Percentiles rank a stretch among this genome's conserved stretches.
These are phyloP conservation scores for Scaptomyza montana DNA, from an alignment of 1,140 invertebrate genomes.

Conservation along the genomic window DNA sequence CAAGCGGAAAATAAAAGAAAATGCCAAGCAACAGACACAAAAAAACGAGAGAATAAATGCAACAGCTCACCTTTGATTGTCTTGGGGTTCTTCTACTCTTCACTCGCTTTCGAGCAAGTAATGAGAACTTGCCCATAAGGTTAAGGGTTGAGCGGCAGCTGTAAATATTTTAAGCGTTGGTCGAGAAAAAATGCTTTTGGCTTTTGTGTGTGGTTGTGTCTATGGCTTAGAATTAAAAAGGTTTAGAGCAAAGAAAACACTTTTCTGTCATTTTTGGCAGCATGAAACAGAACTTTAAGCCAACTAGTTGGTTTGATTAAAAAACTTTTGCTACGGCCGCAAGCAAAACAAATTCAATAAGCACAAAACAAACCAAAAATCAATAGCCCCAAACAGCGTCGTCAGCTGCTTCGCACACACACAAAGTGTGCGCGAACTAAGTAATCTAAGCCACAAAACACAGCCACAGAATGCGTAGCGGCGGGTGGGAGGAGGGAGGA, in stretches of 20 bases:
- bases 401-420: conserved; percentile 70
- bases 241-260: conserved; percentile 14
- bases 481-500: background rate
- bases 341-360: conserved; percentile 70
- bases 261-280: conserved; percentile 54
- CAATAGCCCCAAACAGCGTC: conserved; percentile 58
- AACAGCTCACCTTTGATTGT: conserved; percentile 75
- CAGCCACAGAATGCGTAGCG: conserved; percentile 53
- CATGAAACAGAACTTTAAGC: conserved; percentile 56
- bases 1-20: conserved; percentile 70
- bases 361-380: conserved; percentile 52
- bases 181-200: conserved; percentile 52
- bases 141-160: conserved; percentile 10
- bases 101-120: conserved; percentile 39
- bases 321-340: conserved; percentile 58
- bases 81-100: conserved; percentile 40
- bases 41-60: conserved; percentile 18
- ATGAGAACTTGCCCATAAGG: conserved; percentile 53
- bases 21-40: conserved; percentile 37
- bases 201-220: conserved; percentile 30
- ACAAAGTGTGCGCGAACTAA: no score
- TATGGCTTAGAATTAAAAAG: conserved; percentile 52
- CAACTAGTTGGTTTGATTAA: conserved; percentile 69
- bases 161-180: conserved; percentile 63
- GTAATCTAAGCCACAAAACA: conserved; percentile 80